A percentile compares a stretch with the other conserved stretches of the same genome.
Evolutionary conservation across 2,797 vertebrate species (phyloP).

Genomic region (Heterohyrax brucei): DNA sequence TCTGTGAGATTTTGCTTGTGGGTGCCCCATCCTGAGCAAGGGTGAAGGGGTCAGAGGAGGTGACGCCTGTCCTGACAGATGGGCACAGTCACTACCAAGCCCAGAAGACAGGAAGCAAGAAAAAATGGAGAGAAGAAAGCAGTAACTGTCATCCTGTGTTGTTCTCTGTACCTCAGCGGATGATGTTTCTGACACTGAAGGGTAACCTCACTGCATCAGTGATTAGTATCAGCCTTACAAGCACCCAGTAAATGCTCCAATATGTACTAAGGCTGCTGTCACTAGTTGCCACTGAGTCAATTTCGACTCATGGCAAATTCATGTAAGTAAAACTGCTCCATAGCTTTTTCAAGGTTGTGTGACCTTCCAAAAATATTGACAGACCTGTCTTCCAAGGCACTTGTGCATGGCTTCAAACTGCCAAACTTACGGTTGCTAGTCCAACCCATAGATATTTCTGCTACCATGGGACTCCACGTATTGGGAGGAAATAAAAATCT

Average conservation of each 20-base stretch:
- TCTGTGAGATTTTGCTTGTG: conserved; percentile 17
- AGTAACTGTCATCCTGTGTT: not conserved
- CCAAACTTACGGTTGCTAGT: not conserved
- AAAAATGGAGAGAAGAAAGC: not conserved
- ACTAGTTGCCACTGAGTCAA: not conserved
- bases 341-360: not conserved
- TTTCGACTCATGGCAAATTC: not conserved
- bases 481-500: not conserved
- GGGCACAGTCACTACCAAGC: conserved; percentile 17
- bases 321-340: not conserved
- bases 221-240: not conserved
- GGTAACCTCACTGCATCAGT: not conserved
- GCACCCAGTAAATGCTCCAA: conserved; percentile 23
- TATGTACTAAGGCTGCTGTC: not conserved
- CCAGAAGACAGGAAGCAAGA: conserved; percentile 55
- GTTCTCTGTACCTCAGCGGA: not conserved
- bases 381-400: not conserved
- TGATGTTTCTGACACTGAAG: conserved; percentile 27
- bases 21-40: not conserved
- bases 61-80: conserved; percentile 38
- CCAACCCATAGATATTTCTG: not conserved
- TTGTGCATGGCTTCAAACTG: not conserved
- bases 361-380: not conserved
- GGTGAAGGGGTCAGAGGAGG: not conserved
- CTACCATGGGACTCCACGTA: not conserved